phyloP scores from a whole-genome alignment of 2,797 vertebrate species.

The Podarcis lilfordi region DNA sequence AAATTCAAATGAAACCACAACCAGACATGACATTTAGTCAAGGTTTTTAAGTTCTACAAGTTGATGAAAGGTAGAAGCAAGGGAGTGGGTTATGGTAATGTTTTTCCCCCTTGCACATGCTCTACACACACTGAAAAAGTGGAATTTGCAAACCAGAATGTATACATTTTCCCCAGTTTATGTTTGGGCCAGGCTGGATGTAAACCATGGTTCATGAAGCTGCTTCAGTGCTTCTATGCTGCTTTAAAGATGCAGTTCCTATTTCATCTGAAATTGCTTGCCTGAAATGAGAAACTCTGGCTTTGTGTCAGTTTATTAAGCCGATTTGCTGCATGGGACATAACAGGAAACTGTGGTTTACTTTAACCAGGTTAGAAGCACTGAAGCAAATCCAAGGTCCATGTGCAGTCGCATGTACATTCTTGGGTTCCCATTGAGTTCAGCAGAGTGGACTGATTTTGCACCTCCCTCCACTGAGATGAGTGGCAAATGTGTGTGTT shows the following conservation, averaged over 20 bases:
- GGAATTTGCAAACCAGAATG: not conserved
- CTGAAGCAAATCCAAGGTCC: not conserved
- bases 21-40: conserved; percentile 18
- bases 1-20: conserved; percentile 43
- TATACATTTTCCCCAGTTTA: not conserved
- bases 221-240: not conserved
- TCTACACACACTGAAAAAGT: not conserved
- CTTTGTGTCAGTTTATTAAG: not conserved
- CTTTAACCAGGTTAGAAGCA: not conserved
- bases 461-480: not conserved
- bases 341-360: not conserved
- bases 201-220: not conserved
- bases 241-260: not conserved
- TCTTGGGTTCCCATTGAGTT: not conserved
- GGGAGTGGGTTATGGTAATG: no score
- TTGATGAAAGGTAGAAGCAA: not conserved
- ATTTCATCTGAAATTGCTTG: not conserved
- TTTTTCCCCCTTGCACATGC: no score
- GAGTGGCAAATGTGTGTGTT: not conserved
- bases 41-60: not conserved
- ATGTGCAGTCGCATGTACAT: not conserved
- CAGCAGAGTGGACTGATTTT: not conserved
- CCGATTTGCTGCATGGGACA: not conserved
- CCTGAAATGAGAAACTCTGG: not conserved
- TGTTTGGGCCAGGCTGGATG: not conserved